Percentiles rank a stretch among this genome's conserved stretches.
Evolutionary conservation across 1,140 invertebrate genomes (phyloP).

Genomic region (Streblospio benedicti): DNA sequence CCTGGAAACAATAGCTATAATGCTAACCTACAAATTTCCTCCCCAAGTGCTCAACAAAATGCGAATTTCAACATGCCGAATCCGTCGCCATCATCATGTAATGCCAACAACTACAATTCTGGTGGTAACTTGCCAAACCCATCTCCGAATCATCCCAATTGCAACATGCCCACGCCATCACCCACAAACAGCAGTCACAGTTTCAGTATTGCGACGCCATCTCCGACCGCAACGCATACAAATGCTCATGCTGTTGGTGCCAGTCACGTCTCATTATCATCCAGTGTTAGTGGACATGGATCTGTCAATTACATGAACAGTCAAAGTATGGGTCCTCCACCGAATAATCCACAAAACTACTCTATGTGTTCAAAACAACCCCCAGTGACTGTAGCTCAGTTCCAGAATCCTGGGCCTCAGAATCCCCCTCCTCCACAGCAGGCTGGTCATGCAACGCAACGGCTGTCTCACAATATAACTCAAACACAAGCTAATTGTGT

Average conservation of each 20-base stretch:
- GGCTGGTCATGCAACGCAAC: slow-evolving; percentile 30
- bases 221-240: background rate
- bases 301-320: slow-evolving; percentile 1
- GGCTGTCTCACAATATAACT: slow-evolving; percentile 39
- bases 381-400: no score
- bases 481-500: slow-evolving; percentile 54
- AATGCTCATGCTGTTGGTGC: background rate
- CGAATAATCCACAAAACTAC: slow-evolving; percentile 34
- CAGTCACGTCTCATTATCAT: background rate
- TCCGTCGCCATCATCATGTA: background rate
- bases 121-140: slow-evolving; percentile 3
- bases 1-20: no score
- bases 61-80: slow-evolving; percentile 14
- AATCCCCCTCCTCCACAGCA: slow-evolving; percentile 46
- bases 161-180: slow-evolving; percentile 20
- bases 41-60: background rate
- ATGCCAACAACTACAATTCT: background rate
- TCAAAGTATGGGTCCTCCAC: slow-evolving; percentile 47
- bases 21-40: slow-evolving; percentile 3
- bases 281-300: slow-evolving; percentile 23
- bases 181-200: slow-evolving; percentile 19
- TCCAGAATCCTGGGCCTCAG: no score
- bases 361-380: slow-evolving; percentile 38
- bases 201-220: slow-evolving; percentile 18
- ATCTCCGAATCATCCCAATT: background rate